A percentile compares a stretch with the other conserved stretches of the same genome.
phyloP scores from a whole-genome alignment of 2,888 invertebrate species.

The Craniophora ligustri region DNA sequence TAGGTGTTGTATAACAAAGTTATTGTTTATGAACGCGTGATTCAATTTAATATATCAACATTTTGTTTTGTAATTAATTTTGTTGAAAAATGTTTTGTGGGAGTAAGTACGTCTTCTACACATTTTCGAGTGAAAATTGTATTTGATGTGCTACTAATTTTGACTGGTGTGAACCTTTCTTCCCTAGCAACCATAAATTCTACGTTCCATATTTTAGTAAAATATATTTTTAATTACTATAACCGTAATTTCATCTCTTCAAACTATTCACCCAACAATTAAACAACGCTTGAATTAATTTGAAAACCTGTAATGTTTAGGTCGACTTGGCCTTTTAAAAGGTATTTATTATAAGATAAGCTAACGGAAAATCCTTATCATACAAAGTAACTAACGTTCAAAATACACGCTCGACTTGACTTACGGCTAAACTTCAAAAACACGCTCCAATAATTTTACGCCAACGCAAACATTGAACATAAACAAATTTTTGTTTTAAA shows the following conservation, averaged over 20 bases:
- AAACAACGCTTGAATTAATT: background rate
- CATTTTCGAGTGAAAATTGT: too few species aligned
- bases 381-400: background rate
- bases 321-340: background rate
- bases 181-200: too few species aligned
- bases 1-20: slow-evolving; percentile 11
- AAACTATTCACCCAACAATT: too few species aligned
- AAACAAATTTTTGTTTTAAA: slow-evolving; percentile 30
- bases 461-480: slow-evolving; percentile 28
- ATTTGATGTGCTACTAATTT: too few species aligned
- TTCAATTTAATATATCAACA: slow-evolving; percentile 35
- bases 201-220: too few species aligned
- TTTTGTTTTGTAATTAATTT: slow-evolving; percentile 11
- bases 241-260: too few species aligned
- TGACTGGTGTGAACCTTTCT: too few species aligned
- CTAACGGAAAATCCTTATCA: background rate
- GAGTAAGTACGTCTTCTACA: background rate
- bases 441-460: slow-evolving; percentile 11
- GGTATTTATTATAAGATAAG: background rate
- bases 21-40: slow-evolving; percentile 35
- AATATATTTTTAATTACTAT: too few species aligned
- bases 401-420: slow-evolving; percentile 5
- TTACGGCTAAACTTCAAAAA: slow-evolving; percentile 6
- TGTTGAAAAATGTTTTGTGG: background rate
- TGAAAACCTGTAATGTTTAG: background rate